Conservation (phyloP, 2,888 invertebrate genomes). For the Terebella lapidaria region DNA sequence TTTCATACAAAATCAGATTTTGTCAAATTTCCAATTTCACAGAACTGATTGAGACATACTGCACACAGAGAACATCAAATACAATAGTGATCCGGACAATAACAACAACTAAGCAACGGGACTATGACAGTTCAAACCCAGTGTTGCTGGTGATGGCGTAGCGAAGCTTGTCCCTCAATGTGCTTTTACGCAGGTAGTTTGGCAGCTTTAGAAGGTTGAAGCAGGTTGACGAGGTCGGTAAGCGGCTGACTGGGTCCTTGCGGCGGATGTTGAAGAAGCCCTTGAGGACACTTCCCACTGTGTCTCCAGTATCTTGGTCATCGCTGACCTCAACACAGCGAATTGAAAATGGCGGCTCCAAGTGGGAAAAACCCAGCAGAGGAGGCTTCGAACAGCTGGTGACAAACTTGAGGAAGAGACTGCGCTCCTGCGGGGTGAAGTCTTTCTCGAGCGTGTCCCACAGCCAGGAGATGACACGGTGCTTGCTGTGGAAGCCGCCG, state of each 20-base stretch:
- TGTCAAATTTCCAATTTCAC: too few species aligned
- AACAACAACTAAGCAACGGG: too few species aligned
- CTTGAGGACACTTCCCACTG: slow-evolving; percentile 85
- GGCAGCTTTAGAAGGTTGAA: slow-evolving; percentile 95
- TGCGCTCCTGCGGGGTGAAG: slow-evolving; percentile 84
- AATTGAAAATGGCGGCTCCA: slow-evolving; percentile 96
- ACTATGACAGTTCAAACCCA: slow-evolving; percentile 92
- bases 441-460: slow-evolving; percentile 97
- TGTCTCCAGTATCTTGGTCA: slow-evolving; percentile 67
- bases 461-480: slow-evolving; percentile 94
- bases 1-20: too few species aligned
- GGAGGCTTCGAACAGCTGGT: slow-evolving; percentile 94
- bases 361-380: slow-evolving; percentile 87
- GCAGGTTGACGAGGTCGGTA: slow-evolving; percentile 98
- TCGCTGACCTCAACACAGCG: slow-evolving; percentile 98
- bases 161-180: slow-evolving; percentile 87
- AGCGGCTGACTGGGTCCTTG: slow-evolving; percentile 62
- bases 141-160: slow-evolving; percentile 97
- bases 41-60: too few species aligned
- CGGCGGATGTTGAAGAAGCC: slow-evolving; percentile 92
- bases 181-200: slow-evolving; percentile 94
- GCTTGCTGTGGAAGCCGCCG: slow-evolving; percentile 97
- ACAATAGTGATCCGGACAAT: too few species aligned
- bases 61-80: too few species aligned
- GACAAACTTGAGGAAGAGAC: slow-evolving; percentile 66